Conservation (phyloP, 2,888 invertebrate genomes). For the Chironomus riparius region DNA sequence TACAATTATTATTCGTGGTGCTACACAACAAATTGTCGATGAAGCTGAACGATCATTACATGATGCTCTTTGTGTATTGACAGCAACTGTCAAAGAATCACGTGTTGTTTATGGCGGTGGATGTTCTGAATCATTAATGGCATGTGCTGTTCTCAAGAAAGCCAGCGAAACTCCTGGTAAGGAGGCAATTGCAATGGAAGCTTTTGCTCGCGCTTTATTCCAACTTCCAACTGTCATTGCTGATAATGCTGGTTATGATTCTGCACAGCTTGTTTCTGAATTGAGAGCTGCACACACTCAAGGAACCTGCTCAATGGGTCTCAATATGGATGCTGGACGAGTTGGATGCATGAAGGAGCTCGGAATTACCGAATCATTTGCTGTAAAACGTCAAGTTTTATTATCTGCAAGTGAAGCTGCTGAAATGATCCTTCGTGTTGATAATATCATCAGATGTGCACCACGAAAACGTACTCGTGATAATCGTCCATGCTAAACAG, state of each 20-base stretch:
- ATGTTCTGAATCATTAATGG: slow-evolving; percentile 95
- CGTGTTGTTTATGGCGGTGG: slow-evolving; percentile 88
- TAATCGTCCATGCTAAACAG: slow-evolving; percentile 65
- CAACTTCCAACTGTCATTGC: slow-evolving; percentile 92
- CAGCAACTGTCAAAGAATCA: slow-evolving; percentile 90
- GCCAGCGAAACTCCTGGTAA: slow-evolving; percentile 90
- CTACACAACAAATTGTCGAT: slow-evolving; percentile 96
- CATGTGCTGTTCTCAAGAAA: slow-evolving; percentile 74
- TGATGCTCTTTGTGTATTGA: slow-evolving; percentile 94
- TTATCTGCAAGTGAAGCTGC: slow-evolving; percentile 93
- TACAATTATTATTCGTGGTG: slow-evolving; percentile 92
- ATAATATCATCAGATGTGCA: slow-evolving; percentile 89
- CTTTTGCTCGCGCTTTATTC: slow-evolving; percentile 82
- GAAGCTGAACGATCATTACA: slow-evolving; percentile 98
- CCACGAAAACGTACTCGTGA: slow-evolving; percentile 82
- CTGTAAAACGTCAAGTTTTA: slow-evolving; percentile 92
- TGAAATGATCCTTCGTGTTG: slow-evolving; percentile 97
- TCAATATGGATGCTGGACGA: slow-evolving; percentile 82
- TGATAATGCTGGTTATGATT: slow-evolving; percentile 98
- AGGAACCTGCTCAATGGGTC: slow-evolving; percentile 52
- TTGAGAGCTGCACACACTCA: slow-evolving; percentile 83
- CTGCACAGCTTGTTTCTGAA: slow-evolving; percentile 86
- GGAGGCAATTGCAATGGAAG: slow-evolving; percentile 94
- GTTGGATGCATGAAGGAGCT: slow-evolving; percentile 83
- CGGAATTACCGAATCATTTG: slow-evolving; percentile 94